Evolutionary conservation across 2,888 invertebrate species (phyloP).

Genomic region (Lepidocyrtinus sp.): DNA sequence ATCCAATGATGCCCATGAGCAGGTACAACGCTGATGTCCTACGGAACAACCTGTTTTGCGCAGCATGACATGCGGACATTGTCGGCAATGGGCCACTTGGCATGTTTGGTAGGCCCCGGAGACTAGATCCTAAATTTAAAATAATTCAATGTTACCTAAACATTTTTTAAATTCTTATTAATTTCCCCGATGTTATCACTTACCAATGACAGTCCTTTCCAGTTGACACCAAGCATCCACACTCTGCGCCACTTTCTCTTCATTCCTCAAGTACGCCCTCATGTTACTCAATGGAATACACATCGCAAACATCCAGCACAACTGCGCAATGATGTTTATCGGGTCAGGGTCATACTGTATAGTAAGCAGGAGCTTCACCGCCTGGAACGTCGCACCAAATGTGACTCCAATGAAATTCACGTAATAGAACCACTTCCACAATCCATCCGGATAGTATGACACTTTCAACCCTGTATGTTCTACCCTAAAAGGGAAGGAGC

Average conservation of each 20-base stretch:
- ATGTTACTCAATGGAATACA: constrained; percentile 66
- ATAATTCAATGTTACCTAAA: background rate
- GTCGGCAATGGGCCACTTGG: constrained; percentile 66
- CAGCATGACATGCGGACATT: constrained; percentile 67
- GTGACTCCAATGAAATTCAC: constrained; percentile 66
- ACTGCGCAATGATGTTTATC: constrained; percentile 66
- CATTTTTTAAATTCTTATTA: background rate
- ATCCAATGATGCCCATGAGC: constrained; percentile 57
- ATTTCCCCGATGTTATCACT: too few species aligned
- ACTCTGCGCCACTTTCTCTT: constrained; percentile 64
- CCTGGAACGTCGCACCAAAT: constrained; percentile 65
- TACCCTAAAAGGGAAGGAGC: constrained; percentile 65
- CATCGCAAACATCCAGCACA: constrained; percentile 70
- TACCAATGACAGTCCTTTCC: constrained; percentile 67
- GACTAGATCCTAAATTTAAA: constrained; percentile 55
- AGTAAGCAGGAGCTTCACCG: constrained; percentile 66
- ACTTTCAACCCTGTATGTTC: constrained; percentile 65
- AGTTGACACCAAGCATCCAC: constrained; percentile 66
- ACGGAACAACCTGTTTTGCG: constrained; percentile 63
- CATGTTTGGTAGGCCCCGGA: constrained; percentile 66
- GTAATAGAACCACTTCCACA: constrained; percentile 69
- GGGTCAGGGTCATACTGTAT: constrained; percentile 67
- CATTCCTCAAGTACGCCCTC: constrained; percentile 63
- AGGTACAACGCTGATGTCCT: constrained; percentile 63
- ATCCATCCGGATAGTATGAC: constrained; percentile 60